A percentile compares a stretch with the other conserved stretches of the same genome.
These are phyloP conservation scores for Paratrypauchen microcephalus DNA, from an alignment of 2,797 vertebrate genomes.

Conservation along the genomic window DNA sequence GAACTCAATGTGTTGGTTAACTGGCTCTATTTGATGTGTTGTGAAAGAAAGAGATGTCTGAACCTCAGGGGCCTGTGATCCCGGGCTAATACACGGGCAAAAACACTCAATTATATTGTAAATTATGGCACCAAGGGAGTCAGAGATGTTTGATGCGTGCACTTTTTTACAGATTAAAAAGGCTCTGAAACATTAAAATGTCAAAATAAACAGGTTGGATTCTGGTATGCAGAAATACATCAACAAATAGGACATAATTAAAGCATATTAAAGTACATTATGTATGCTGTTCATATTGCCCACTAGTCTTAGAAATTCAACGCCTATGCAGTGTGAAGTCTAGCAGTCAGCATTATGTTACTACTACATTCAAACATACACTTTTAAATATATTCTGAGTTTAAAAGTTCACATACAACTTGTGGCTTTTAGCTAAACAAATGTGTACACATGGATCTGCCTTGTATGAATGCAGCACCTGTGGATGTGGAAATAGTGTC, in stretches of 20 bases:
- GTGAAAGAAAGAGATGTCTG: slow-evolving; percentile 69
- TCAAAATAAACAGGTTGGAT: slow-evolving; percentile 61
- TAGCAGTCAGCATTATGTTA: too few relatives aligned
- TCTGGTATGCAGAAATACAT: slow-evolving; percentile 43
- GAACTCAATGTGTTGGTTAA: slow-evolving; percentile 69
- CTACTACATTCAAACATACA: too few relatives aligned
- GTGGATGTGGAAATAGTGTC: too few relatives aligned
- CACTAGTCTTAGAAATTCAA: not conserved
- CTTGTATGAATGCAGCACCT: too few relatives aligned
- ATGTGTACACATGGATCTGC: too few relatives aligned
- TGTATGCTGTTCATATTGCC: not conserved
- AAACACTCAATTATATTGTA: slow-evolving; percentile 79
- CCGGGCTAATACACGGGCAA: slow-evolving; percentile 72
- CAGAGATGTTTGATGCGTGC: slow-evolving; percentile 63
- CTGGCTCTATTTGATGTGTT: slow-evolving; percentile 78
- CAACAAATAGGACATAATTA: not conserved
- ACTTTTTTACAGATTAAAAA: slow-evolving; percentile 48
- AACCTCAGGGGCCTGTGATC: slow-evolving; percentile 75
- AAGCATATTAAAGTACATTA: not conserved
- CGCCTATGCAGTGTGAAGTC: not conserved
- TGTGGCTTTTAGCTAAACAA: too few relatives aligned
- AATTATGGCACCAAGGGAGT: slow-evolving; percentile 66
- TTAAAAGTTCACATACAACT: too few relatives aligned
- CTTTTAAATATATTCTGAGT: too few relatives aligned
- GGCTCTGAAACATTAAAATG: slow-evolving; percentile 31